Percentiles rank a stretch among this genome's conserved stretches.
Evolutionary conservation across 2,888 invertebrate genomes (phyloP).

Genomic region (Platypus cylindrus): DNA sequence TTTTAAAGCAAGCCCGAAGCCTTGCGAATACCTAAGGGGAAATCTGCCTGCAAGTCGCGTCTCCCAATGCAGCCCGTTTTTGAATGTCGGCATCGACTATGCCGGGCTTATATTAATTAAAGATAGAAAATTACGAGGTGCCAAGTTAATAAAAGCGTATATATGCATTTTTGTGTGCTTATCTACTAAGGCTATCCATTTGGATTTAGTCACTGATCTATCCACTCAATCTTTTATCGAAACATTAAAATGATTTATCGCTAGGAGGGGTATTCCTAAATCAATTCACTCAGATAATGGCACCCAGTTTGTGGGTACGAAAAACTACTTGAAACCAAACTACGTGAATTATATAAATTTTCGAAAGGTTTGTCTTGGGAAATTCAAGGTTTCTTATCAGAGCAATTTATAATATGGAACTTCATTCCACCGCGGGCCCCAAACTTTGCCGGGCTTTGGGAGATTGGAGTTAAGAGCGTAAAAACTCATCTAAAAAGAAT

Average conservation of each 20-base stretch:
- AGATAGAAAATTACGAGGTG: conserved; percentile 8
- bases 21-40: conserved; percentile 9
- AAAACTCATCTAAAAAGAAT: too few species aligned
- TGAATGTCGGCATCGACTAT: conserved; percentile 11
- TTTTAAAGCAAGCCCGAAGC: conserved; percentile 8
- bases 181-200: conserved; percentile 11
- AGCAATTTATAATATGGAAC: too few species aligned
- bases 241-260: conserved; percentile 12
- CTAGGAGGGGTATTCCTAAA: conserved; percentile 8
- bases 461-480: too few species aligned
- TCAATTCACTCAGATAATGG: conserved; percentile 13
- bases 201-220: conserved; percentile 11
- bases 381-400: too few species aligned
- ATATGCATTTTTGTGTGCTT: conserved; percentile 13
- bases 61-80: conserved; percentile 9
- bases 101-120: conserved; percentile 12
- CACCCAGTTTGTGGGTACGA: conserved; percentile 13
- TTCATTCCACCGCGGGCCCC: too few species aligned
- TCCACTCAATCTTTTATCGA: conserved; percentile 9
- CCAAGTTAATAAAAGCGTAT: conserved; percentile 9
- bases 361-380: too few species aligned
- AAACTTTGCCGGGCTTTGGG: too few species aligned
- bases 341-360: too few species aligned
- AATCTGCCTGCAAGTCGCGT: conserved; percentile 11
- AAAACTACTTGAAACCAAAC: too few species aligned